Percentiles rank a stretch among this genome's conserved stretches.
Conservation (phyloP, 2,113 vertebrate species). For the Trichechus manatus region DNA sequence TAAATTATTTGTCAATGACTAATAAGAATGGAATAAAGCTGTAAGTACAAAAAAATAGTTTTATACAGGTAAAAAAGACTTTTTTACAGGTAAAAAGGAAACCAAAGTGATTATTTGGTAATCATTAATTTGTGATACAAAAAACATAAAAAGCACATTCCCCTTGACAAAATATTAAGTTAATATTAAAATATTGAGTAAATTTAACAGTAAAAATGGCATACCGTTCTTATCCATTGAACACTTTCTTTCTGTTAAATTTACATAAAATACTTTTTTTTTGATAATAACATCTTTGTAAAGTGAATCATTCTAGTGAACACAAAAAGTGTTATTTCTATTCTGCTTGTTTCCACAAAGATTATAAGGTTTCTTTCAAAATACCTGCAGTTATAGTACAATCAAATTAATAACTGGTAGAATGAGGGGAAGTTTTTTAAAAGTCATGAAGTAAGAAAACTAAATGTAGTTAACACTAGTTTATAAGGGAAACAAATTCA, state of each 20-base stretch:
- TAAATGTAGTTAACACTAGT: background rate
- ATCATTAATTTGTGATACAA: background rate
- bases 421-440: background rate
- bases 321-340: background rate
- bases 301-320: background rate
- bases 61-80: too few species aligned
- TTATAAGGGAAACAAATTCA: background rate
- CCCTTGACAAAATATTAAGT: background rate
- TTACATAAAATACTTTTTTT: background rate
- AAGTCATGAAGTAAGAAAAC: background rate
- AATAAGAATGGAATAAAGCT: background rate
- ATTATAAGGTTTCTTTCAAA: background rate
- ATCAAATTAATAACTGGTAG: background rate
- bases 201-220: background rate
- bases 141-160: background rate
- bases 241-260: background rate
- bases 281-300: background rate
- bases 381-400: background rate
- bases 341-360: background rate
- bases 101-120: background rate
- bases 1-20: background rate
- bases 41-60: too few species aligned
- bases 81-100: background rate
- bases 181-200: too few species aligned
- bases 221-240: background rate